A percentile compares a stretch with the other conserved stretches of the same genome.
These are phyloP conservation scores for Allacma fusca DNA, from an alignment of 2,888 invertebrate species.

Conservation along the genomic window DNA sequence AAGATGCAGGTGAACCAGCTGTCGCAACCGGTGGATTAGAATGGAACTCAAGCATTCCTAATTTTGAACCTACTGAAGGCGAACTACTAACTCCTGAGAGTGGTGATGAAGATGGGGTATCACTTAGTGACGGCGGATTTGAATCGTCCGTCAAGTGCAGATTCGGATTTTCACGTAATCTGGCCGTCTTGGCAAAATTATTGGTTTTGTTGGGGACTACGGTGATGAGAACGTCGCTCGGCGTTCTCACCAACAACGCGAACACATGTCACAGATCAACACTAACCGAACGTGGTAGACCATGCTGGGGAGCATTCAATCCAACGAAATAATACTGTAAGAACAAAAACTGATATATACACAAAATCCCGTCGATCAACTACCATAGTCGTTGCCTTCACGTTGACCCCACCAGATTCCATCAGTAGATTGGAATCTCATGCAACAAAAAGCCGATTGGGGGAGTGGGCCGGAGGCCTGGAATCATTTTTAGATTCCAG, in stretches of 20 bases:
- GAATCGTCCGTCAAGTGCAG: constrained; percentile 63
- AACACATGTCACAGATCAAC: constrained; percentile 42
- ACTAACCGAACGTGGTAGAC: not conserved
- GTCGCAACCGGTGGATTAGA: constrained; percentile 62
- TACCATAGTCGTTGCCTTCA: too few species aligned
- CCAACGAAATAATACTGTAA: too few species aligned
- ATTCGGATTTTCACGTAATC: constrained; percentile 68
- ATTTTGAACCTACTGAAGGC: constrained; percentile 60
- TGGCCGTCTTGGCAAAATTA: constrained; percentile 66
- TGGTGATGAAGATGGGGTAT: constrained; percentile 68
- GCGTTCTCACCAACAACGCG: constrained; percentile 39
- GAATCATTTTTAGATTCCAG: too few species aligned
- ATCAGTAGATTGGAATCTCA: too few species aligned
- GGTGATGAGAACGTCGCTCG: constrained; percentile 33
- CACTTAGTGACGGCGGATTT: constrained; percentile 68
- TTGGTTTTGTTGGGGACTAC: not conserved
- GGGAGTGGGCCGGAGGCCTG: too few species aligned
- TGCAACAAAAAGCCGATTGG: too few species aligned
- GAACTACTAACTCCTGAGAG: constrained; percentile 66
- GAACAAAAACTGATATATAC: too few species aligned
- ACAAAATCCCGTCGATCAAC: too few species aligned
- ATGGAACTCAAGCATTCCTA: constrained; percentile 62
- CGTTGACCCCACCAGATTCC: too few species aligned
- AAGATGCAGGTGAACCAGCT: constrained; percentile 62
- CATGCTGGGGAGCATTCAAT: not conserved